Evolutionary conservation across 2,113 vertebrate species (phyloP), one percentile per base, ranked within the genome.

Genomic region (Eclectus roratus): DNA sequence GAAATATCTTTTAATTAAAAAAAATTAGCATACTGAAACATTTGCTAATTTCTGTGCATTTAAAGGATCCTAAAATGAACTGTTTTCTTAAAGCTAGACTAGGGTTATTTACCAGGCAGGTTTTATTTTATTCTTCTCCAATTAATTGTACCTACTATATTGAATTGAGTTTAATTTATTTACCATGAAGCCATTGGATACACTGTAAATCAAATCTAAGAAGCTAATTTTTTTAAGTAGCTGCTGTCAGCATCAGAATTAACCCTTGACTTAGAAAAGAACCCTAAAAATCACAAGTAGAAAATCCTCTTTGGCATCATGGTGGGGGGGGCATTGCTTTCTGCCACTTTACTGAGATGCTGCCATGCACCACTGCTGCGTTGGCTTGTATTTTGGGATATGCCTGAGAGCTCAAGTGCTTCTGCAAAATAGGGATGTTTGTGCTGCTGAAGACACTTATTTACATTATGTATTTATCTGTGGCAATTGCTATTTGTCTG

Each of bases 1-100:
- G 97, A 98, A 98, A 96, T 98, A 96, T 96, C 97, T 97, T 98
- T 98, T 98, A 98, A 98, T 98, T 98, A 98, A 98, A 97, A 96
- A 96, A 98, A 98, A 98, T 98, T 98, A 98, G 98, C 98, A 98
- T 98, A 98, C 96, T 70, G 94, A 98, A 98, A 97, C 97, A 97
- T 97, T 98, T 97, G 96, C 89, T 97, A 96, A 98, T 97, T 97
- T 97, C 94, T 91, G 52, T 93, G 94, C 95, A 94, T 97, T 96
- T 97, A 96, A 97, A 97, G 96, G 93, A 89, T 97, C 96, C 88
- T 96, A 86, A 97, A 97, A 96, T 97, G 35, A 95, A 91, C 94
- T 97, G 88, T 97, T 97, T 98, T 98, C 98, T 98, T 98, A 94
- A 91, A 97, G 87, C 89, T 86, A 92, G 91, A 85, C 74, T 84